Base-by-base conservation (phyloP, 1,140 invertebrate genomes). In the Solenopsis fugax region DNA sequence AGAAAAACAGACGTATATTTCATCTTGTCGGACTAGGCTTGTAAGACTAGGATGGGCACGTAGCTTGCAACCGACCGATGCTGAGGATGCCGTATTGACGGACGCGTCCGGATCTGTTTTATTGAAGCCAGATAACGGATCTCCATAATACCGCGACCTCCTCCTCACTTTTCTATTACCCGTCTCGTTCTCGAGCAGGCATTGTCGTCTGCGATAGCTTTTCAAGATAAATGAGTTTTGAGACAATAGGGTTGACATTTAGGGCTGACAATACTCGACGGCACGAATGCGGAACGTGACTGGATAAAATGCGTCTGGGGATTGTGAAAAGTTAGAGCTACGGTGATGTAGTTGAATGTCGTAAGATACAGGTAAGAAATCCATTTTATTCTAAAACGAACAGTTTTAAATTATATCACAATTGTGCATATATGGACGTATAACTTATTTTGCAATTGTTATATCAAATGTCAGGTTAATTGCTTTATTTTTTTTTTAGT, bases 211-310 rank as follows among this genome's bases (percentile, higher is more conserved):
- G 54, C 60, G 65, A 69, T 82, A 34, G 77, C 80, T 86, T 85
- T 88, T 86, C 73, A 52, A 86, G 89, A 88, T 91, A 88, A 91
- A 90, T 82, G 87, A 87, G 78, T 84, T 75, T 84, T 54, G 82
- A 88, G 89, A 91, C 89, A 91, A 91, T 91, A 18, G 82, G 45
- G 13, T 80, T 78, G 45, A 84, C 76, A 62, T 78, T 90, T 86
- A 87, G 86, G 56, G 12, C 62, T 56, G 77, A 87, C 77, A 87
- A 86, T 89, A 77, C 73, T 78, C n/a, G 54, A n/a, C 34, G 16
- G 45, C 64, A 34, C 71, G 78, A 58, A 89, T 50, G 75, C n/a
- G 24, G 18, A 62, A 60, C 45, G 37, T 81, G 71, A 48, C 56
- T 52, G 54, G 29, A 75, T 85, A 85, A 80, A 71, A 81, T 24